A percentile compares a stretch with the other conserved stretches of the same genome.
phyloP scores from a whole-genome alignment of 1,140 invertebrate species.

The Lamellibrachia luymesi region DNA sequence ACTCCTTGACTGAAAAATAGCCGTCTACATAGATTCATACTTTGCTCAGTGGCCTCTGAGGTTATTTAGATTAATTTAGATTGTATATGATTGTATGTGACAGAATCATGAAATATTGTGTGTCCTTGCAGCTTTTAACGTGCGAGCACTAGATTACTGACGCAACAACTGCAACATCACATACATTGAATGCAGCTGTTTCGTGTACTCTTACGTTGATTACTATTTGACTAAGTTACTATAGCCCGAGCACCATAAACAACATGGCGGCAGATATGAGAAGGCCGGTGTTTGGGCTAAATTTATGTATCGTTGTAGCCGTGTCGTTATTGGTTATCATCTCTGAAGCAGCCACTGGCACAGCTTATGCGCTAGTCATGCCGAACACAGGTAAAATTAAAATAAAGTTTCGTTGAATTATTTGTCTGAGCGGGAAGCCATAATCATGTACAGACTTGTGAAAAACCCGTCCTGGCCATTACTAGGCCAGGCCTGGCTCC shows the following conservation, averaged over 20 bases:
- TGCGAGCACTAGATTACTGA: too few species aligned
- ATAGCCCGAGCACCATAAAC: background rate
- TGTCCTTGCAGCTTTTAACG: too few species aligned
- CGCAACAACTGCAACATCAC: too few species aligned
- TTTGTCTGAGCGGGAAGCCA: background rate
- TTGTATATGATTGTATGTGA: too few species aligned
- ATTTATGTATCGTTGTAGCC: background rate
- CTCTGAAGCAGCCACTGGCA: background rate
- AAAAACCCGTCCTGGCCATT: too few species aligned
- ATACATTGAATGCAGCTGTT: background rate
- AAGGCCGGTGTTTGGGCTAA: background rate
- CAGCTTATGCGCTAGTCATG: background rate
- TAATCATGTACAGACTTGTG: background rate
- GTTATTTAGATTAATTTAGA: too few species aligned
- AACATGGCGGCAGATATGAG: slow-evolving; percentile 14
- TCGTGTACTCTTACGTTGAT: background rate
- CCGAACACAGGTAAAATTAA: background rate
- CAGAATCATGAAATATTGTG: too few species aligned
- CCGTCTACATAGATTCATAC: too few species aligned
- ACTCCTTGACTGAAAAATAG: too few species aligned
- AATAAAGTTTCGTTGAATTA: background rate
- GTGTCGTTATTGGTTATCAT: background rate
- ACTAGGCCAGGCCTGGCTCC: too few species aligned
- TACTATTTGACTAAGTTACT: background rate
- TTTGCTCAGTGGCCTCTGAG: too few species aligned